These are phyloP conservation scores for Lepilemur septentrionalis DNA, from an alignment of 2,797 vertebrate species.

Conservation along the genomic window DNA sequence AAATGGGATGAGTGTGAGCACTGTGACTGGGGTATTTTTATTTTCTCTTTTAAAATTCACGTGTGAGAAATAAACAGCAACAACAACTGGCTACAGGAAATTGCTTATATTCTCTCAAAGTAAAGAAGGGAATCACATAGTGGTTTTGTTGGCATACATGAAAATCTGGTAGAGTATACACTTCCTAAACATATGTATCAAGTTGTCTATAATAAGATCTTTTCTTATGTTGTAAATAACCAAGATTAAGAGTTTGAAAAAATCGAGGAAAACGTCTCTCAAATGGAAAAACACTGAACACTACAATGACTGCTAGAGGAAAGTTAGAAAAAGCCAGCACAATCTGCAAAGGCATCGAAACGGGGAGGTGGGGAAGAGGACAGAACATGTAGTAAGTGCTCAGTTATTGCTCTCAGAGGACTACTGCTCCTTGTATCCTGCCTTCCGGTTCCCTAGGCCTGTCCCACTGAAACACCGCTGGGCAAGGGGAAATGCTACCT, in stretches of 20 bases:
- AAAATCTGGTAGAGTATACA: neutral
- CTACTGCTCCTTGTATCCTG: neutral
- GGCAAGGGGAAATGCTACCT: neutral
- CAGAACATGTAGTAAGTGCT: neutral
- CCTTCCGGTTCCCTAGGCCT: neutral
- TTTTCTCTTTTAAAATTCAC: slow-evolving; percentile 26
- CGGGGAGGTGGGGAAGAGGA: too few species aligned
- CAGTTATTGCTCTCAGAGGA: neutral
- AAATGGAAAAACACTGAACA: neutral
- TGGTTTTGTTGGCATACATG: neutral
- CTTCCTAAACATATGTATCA: neutral
- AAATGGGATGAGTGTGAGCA: neutral
- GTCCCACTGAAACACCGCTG: too few species aligned
- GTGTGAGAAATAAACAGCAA: neutral
- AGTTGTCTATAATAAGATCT: neutral
- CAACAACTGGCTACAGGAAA: neutral
- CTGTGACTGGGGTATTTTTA: neutral
- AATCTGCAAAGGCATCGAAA: neutral
- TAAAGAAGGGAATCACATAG: neutral
- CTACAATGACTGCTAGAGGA: neutral
- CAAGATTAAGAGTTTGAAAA: neutral
- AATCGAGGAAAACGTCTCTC: neutral
- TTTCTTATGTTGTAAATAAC: slow-evolving; percentile 6
- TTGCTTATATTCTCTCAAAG: neutral
- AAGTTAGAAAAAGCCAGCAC: neutral